Conservation (phyloP, 2,888 invertebrate species). For the Chydorus sphaericus region DNA sequence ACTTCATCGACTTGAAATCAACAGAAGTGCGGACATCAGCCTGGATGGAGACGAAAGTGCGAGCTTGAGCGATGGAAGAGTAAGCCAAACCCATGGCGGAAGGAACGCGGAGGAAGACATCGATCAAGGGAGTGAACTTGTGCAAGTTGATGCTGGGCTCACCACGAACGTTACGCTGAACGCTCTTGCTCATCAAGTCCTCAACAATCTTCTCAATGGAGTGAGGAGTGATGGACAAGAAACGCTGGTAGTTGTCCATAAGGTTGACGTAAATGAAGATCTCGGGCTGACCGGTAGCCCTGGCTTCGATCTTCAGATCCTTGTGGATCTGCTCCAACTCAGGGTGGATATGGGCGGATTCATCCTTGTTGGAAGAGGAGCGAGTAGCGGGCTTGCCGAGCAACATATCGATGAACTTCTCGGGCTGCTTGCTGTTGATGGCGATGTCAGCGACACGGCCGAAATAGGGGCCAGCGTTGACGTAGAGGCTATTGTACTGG, state of each 20-base stretch:
- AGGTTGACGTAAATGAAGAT: constrained; percentile 12
- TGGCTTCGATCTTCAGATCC: constrained; percentile 13
- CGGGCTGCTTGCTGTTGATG: constrained; percentile 10
- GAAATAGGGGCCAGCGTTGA: neutral
- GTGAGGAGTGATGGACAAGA: neutral
- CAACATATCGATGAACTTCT: constrained; percentile 13
- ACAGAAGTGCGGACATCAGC: neutral
- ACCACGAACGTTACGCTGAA: neutral
- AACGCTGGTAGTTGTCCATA: constrained; percentile 14
- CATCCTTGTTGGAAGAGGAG: constrained; percentile 5
- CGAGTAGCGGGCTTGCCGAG: constrained; percentile 9
- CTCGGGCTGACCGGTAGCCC: constrained; percentile 15
- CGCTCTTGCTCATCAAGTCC: neutral
- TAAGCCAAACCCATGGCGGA: constrained; percentile 15
- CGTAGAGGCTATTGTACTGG: neutral
- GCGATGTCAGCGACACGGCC: constrained; percentile 6
- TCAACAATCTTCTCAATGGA: constrained; percentile 1
- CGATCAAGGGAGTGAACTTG: constrained; percentile 1
- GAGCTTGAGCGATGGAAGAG: neutral
- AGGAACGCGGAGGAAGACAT: constrained; percentile 11
- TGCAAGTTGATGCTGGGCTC: constrained; percentile 12
- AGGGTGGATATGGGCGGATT: neutral
- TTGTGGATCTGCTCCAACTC: constrained; percentile 13
- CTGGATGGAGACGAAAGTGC: constrained; percentile 10
- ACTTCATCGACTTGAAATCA: neutral